Evolutionary conservation across 2,888 invertebrate species (phyloP), one percentile per base, ranked within the genome.

Genomic region (Amaurobius ferox): DNA sequence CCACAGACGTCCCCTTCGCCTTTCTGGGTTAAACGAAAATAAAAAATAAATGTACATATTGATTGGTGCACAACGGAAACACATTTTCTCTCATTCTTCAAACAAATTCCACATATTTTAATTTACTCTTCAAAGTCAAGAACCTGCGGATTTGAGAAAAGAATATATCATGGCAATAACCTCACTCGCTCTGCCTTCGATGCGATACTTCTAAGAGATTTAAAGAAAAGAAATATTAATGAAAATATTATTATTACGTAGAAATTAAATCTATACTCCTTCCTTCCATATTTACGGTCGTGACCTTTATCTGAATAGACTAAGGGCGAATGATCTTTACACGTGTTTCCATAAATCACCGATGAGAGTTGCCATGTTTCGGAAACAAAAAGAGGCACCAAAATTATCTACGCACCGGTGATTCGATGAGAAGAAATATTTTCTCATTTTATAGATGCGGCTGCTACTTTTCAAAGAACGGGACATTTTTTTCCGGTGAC

Each of bases 311-410:
- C 39, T n/a, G n/a, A 48, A 70, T 13, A 70, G 29, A 70, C 70
- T 48, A 70, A 48, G 16, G 70, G 40, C 44, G 44, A 70, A 44
- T 29, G 70, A 40, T 70, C 70, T 61, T 28, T 39, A 19, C 70
- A 44, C 66, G 40, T 48, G 77, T 26, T 6, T 28, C 28, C 23
- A 44, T 79, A 79, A 71, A 79, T 79, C 70, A 79, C 19, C 9
- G 28, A 39, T 64, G 29, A 62, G 26, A 71, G 40, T 48, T 71
- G 62, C 62, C 64, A 64, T 79, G 79, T 71, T 79, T 71, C 64
- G 71, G 35, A 28, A 44, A n/a, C 29, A 19, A 44, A 70, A 61
- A 64, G 40, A 29, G 73, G 62, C n/a, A 66, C 23, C 13, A 55
- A 19, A 70, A 39, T 19, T 64, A 44, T 11, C 19, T 30, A 35